Evolutionary conservation across 2,797 vertebrate genomes (phyloP).

Genomic region (Sebastes flavidus): DNA sequence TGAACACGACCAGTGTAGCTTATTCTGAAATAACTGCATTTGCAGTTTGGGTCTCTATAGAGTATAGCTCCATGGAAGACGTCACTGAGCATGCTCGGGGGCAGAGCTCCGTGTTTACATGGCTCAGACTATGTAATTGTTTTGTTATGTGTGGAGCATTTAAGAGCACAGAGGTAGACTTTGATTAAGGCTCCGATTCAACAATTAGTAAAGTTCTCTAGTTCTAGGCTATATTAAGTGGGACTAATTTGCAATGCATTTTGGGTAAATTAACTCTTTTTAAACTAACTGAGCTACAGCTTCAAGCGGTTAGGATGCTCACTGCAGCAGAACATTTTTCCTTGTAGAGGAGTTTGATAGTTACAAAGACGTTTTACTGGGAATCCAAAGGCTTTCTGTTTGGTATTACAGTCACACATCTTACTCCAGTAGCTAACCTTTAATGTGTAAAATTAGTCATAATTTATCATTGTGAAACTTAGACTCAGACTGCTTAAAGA

Average conservation of each 20-base stretch:
- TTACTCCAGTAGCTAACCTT: not conserved
- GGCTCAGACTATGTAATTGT: conserved; percentile 12
- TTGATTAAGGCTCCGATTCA: conserved; percentile 6
- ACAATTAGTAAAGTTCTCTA: not conserved
- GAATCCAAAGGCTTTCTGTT: not conserved
- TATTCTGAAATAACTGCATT: not conserved
- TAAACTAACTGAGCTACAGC: not conserved
- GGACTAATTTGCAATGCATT: conserved; percentile 18
- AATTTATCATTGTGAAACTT: not conserved
- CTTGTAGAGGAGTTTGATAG: not conserved
- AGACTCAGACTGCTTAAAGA: not conserved
- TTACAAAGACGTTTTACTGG: not conserved
- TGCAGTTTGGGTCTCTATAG: not conserved
- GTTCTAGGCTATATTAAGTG: conserved; percentile 19
- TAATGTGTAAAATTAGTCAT: not conserved
- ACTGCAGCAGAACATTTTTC: not conserved
- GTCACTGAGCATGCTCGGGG: not conserved
- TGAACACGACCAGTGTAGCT: not conserved
- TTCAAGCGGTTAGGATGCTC: not conserved
- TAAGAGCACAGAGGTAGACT: not conserved
- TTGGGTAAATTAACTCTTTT: conserved; percentile 2
- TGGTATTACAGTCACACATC: not conserved
- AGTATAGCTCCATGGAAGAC: not conserved
- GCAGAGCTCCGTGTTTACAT: conserved; percentile 1
- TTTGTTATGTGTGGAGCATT: not conserved